Evolutionary conservation across 2,113 vertebrate genomes (phyloP), one percentile per base, ranked within the genome.

Genomic region (Tamias sibiricus): DNA sequence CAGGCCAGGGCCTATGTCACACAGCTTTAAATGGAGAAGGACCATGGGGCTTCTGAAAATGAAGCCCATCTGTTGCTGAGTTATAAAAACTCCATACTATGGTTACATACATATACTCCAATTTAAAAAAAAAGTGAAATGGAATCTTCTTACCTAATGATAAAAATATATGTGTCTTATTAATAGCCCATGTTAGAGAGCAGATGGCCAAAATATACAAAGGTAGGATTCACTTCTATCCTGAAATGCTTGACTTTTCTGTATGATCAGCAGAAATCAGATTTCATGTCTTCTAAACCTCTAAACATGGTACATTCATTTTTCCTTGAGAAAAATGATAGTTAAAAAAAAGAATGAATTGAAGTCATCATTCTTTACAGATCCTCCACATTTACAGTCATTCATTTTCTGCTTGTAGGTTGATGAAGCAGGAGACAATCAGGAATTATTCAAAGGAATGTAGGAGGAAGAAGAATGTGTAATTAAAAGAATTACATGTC

Each of bases 401-500:
- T 28, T 47, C 13, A 40, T 59, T 90, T 97, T 90, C 44, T 82
- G 4, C 30, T 66, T 12, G 47, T 5, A 87, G 57, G 75, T 1
- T 16, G 68, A 93, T 47, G 49, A 6, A 16, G 0, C 94, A 68
- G 28, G 95, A 77, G 66, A 84, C 47, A 22, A 95, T 71, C 44
- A 87, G 4, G 87, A 95, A 96, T 72, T 76, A 54, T 40, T 32
- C 87, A 47, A 24, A 97, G 68, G 47, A 69, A 93, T 82, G 87
- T 49, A 91, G 66, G 82, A 79, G 94, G 71, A 0, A 1, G 88
- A 44, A 2, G 0, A 49, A 75, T 89, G 94, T 95, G 20, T 94
- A 97, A 97, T 83, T 90, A 59, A 85, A 47, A 54, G 80, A 97
- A 98, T 98, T 97, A 97, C 77, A 95, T 20, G 62, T 19, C 92